These are phyloP conservation scores for Candoia aspera DNA, from an alignment of 2,113 vertebrate genomes.

Conservation along the genomic window DNA sequence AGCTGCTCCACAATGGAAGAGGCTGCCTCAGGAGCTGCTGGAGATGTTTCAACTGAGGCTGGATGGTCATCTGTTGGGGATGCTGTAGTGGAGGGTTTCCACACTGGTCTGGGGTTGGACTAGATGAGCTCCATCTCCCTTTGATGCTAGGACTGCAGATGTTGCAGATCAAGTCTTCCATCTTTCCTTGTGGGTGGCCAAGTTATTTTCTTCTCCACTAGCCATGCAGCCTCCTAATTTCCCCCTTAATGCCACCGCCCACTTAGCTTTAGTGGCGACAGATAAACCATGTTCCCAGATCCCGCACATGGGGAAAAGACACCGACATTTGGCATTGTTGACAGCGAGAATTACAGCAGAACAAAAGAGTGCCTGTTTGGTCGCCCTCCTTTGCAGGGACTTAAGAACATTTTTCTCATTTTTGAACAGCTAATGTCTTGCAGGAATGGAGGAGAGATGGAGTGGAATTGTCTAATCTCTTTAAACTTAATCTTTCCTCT, in stretches of 20 bases:
- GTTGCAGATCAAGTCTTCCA: not conserved
- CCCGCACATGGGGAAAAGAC: slow-evolving; percentile 75
- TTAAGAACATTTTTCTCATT: slow-evolving; percentile 99
- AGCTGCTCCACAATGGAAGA: no score
- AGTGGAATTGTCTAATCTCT: slow-evolving; percentile 92
- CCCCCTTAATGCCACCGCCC: slow-evolving; percentile 70
- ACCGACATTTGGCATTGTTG: slow-evolving; percentile 57
- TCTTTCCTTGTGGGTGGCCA: slow-evolving; percentile 79
- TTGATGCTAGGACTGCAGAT: not conserved
- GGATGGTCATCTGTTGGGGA: no score
- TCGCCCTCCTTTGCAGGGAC: slow-evolving; percentile 83
- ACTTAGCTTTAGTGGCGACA: slow-evolving; percentile 72
- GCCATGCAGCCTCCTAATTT: slow-evolving; percentile 76
- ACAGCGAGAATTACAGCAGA: slow-evolving; percentile 62
- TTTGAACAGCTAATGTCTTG: slow-evolving; percentile 98
- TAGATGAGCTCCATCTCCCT: not conserved
- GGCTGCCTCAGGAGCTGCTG: no score
- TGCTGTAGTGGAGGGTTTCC: no score
- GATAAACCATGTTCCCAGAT: slow-evolving; percentile 78
- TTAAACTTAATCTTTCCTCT: slow-evolving; percentile 90
- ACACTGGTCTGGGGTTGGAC: not conserved
- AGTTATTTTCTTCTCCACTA: slow-evolving; percentile 58
- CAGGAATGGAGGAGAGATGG: slow-evolving; percentile 57
- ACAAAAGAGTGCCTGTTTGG: slow-evolving; percentile 92
- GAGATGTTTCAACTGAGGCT: no score